A percentile compares a stretch with the other conserved stretches of the same genome.
phyloP scores from a whole-genome alignment of 2,113 vertebrate species.

The Stegastes partitus region DNA sequence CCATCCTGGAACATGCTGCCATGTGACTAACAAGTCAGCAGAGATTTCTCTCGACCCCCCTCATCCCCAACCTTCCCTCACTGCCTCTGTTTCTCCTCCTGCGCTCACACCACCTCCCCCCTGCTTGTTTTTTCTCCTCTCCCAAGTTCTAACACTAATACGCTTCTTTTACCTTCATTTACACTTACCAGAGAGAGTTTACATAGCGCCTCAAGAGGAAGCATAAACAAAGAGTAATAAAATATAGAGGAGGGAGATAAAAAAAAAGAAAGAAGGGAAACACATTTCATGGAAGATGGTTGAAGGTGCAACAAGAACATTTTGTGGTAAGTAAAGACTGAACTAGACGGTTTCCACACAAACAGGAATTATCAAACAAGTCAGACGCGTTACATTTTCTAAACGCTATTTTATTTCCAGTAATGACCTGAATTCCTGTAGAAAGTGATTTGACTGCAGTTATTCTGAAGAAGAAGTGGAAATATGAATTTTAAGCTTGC shows the following conservation, averaged over 20 bases:
- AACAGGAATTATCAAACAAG: constrained; percentile 7
- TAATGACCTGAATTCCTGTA: no score
- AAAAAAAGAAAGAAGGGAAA: constrained; percentile 15
- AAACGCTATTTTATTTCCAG: not conserved
- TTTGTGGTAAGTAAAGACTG: not conserved
- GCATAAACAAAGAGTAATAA: constrained; percentile 24
- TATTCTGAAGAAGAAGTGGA: no score
- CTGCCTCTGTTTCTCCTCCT: not conserved
- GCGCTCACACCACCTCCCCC: not conserved
- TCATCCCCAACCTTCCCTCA: not conserved
- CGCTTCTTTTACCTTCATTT: constrained; percentile 34
- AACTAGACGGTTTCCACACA: not conserved
- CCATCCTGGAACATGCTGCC: constrained; percentile 49
- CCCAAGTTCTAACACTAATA: constrained; percentile 6
- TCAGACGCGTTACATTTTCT: not conserved
- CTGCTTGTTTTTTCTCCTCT: constrained; percentile 21
- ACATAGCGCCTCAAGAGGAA: constrained; percentile 15
- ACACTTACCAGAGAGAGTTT: constrained; percentile 5
- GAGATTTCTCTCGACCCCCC: constrained; percentile 35
- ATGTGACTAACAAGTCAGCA: constrained; percentile 63
- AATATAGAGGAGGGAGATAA: constrained; percentile 1
- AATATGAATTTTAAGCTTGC: no score
- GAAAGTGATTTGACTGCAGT: no score
- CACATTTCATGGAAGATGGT: not conserved
- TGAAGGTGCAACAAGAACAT: not conserved